Conservation (phyloP, 2,888 invertebrate species). For the Creontiades dilutus region DNA sequence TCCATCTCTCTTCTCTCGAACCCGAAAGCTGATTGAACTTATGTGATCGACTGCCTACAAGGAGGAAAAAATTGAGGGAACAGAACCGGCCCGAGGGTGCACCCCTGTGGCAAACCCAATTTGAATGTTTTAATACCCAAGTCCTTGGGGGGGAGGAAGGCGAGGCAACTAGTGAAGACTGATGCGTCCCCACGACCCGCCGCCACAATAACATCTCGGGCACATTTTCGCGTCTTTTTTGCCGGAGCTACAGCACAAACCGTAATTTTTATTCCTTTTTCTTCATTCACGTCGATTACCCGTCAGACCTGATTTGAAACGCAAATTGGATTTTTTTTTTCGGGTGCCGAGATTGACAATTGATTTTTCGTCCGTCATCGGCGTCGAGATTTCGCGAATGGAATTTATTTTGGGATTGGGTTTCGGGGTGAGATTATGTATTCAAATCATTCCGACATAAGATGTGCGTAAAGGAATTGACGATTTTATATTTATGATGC, state of each 20-base stretch:
- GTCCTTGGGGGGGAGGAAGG: not conserved
- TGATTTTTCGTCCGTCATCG: not conserved
- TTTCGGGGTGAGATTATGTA: not conserved
- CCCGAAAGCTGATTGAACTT: conserved; percentile 4
- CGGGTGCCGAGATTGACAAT: not conserved
- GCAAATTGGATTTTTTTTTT: conserved; percentile 34
- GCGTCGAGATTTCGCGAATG: not conserved
- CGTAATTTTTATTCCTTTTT: conserved; percentile 11
- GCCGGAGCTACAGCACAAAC: conserved; percentile 17
- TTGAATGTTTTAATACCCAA: conserved; percentile 34
- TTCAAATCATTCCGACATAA: not conserved
- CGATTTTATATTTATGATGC: too few relatives aligned
- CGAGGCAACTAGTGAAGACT: not conserved
- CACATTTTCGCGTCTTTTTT: conserved; percentile 22
- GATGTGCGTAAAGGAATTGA: too few relatives aligned
- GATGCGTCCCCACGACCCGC: conserved; percentile 1
- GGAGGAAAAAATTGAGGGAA: not conserved
- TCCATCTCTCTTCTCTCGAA: not conserved
- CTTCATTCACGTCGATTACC: conserved; percentile 12
- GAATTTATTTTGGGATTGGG: not conserved
- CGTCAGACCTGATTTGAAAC: conserved; percentile 32
- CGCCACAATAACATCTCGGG: conserved; percentile 2
- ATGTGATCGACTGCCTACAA: conserved; percentile 1
- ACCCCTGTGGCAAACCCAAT: conserved; percentile 9
- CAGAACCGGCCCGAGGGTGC: not conserved